phyloP scores from a whole-genome alignment of 2,113 vertebrate species.

The Pterocles orientalis region DNA sequence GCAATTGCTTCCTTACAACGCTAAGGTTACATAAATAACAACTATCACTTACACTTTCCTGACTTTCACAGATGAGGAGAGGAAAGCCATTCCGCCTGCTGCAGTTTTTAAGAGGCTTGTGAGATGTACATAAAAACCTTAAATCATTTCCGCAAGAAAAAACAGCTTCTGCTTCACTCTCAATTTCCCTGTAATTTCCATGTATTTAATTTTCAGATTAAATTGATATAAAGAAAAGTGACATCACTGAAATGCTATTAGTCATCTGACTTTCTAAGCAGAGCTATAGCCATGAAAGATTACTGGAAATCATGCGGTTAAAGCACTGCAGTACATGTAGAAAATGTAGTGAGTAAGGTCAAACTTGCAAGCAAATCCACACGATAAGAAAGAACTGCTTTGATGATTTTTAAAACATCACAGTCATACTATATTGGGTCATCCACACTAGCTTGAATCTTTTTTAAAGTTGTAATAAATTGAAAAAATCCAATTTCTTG shows the following conservation, averaged over 20 bases:
- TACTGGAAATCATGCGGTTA: slow-evolving; percentile 19
- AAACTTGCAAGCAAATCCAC: slow-evolving; percentile 48
- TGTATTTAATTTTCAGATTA: slow-evolving; percentile 4
- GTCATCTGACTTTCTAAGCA: slow-evolving; percentile 8
- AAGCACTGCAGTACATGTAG: background rate
- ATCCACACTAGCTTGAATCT: slow-evolving; percentile 40
- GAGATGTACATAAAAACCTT: background rate
- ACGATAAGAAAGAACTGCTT: slow-evolving; percentile 40
- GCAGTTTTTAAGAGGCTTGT: background rate
- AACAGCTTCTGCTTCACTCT: background rate
- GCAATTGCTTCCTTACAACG: background rate
- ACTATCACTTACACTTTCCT: background rate
- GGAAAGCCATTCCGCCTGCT: background rate
- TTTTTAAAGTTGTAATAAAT: slow-evolving; percentile 56
- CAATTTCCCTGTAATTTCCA: background rate
- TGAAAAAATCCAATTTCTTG: slow-evolving; percentile 69
- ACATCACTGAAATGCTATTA: slow-evolving; percentile 4
- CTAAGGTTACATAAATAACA: background rate
- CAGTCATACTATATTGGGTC: slow-evolving; percentile 34
- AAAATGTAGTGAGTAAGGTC: slow-evolving; percentile 39
- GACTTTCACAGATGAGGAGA: background rate
- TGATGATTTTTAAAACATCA: slow-evolving; percentile 51
- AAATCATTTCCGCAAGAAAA: background rate
- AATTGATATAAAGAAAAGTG: background rate
- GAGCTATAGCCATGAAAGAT: background rate